A percentile compares a stretch with the other conserved stretches of the same genome.
Evolutionary conservation across 2,113 vertebrate genomes (phyloP).

Genomic region (Serilophus lunatus): DNA sequence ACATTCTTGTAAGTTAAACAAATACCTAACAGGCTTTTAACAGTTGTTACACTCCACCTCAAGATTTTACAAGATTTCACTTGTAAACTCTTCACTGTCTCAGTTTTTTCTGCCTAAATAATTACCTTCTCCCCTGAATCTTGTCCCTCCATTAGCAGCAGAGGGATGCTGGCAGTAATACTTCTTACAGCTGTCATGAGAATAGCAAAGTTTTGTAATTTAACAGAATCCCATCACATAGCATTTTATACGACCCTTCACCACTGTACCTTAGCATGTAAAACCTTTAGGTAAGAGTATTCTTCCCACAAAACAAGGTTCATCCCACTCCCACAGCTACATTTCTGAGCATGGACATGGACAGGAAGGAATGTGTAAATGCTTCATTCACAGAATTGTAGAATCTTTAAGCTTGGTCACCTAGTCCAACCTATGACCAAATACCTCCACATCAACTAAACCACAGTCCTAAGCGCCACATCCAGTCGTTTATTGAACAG

Average conservation of each 20-base stretch:
- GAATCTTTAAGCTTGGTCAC: background rate
- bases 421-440: background rate
- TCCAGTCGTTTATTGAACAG: background rate
- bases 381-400: background rate
- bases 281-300: background rate
- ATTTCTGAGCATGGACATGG: background rate
- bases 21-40: background rate
- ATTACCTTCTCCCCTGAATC: background rate
- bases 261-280: background rate
- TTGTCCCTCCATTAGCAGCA: background rate
- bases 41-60: background rate
- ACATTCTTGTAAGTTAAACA: background rate
- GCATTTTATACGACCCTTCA: background rate
- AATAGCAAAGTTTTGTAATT: background rate
- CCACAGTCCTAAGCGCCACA: accelerated
- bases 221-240: background rate
- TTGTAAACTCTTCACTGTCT: background rate
- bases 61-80: too few relatives aligned
- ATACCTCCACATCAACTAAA: background rate
- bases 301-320: background rate
- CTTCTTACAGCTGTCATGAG: background rate
- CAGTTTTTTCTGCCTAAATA: background rate
- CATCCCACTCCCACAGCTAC: background rate
- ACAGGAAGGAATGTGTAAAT: background rate
- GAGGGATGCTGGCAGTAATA: background rate